A percentile compares a stretch with the other conserved stretches of the same genome.
phyloP scores from a whole-genome alignment of 2,888 invertebrate genomes.

The Melanostoma mellinum region DNA sequence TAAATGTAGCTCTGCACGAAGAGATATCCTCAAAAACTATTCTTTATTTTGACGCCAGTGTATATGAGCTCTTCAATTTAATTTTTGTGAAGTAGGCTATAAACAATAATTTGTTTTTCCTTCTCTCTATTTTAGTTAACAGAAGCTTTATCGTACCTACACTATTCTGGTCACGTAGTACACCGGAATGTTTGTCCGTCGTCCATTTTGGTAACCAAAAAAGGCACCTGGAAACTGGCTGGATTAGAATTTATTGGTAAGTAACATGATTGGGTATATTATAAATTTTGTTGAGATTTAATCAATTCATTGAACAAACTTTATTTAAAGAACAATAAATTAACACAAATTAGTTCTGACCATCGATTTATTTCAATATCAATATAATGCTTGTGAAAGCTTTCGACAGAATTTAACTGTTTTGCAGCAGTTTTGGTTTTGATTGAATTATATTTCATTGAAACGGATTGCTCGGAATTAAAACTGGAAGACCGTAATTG shows the following conservation, averaged over 20 bases:
- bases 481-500: no score
- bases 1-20: no score
- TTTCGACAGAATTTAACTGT: no score
- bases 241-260: conserved; percentile 96
- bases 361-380: no score
- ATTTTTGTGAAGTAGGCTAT: neutral
- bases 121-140: conserved; percentile 88
- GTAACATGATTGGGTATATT: conserved; percentile 44
- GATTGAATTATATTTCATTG: neutral
- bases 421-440: no score
- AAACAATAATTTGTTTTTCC: conserved; percentile 2
- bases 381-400: no score
- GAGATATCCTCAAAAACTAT: no score
- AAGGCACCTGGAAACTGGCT: conserved; percentile 97
- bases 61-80: neutral
- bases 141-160: conserved; percentile 95
- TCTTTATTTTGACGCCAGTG: no score
- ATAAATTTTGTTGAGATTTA: neutral
- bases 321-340: no score
- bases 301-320: neutral
- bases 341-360: no score
- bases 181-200: conserved; percentile 98
- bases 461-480: no score
- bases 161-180: conserved; percentile 92
- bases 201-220: conserved; percentile 94